Base-by-base conservation (phyloP, 2,888 invertebrate species). In the Apoda limacodes region DNA sequence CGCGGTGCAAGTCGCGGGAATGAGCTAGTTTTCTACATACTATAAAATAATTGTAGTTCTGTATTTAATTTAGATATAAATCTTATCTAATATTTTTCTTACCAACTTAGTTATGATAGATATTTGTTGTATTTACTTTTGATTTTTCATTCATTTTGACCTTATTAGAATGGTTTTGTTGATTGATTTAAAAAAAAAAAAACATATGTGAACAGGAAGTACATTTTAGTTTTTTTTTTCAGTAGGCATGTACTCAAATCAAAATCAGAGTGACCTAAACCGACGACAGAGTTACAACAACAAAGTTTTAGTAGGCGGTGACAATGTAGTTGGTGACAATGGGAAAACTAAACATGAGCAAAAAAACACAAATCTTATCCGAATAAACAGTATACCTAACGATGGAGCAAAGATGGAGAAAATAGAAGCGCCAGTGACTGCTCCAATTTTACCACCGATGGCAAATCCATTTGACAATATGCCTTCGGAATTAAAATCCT, bases 191-290 rank as follows among this genome's bases (percentile, higher is more conserved):
- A 13, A 2, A 25, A 25, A 25, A 25, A 25, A 13, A 11, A 13
- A 20, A n/a, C 13, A 12, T 4, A 17, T 9, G 23, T 20, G 10
- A 32, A 10, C 9, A 27, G 19, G n/a, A 15, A 30, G 9, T n/a
- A 12, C 23, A 23, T 17, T 20, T 15, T 31, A 13, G n/a, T 24
- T 35, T 32, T 19, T 10, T 5, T 24, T 60, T 55, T 23, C 70
- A 75, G 74, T 66, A 55, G 63, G 61, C 19, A 56, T 72, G 54
- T 78, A 70, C 42, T 46, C 54, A 14, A 52, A 27, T 11, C 49
- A 88, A 12, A 51, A 41, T 7, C 55, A 52, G 4, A 48, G 87
- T 46, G 90, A 64, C 1, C 48, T 89, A 25, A 87, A 87, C 25
- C 44, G 70, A 0, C 51, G 74, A 3, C 59, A 57, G 27, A 67